Base-by-base conservation (phyloP, 2,113 vertebrate genomes). In the Parotia lawesii region DNA sequence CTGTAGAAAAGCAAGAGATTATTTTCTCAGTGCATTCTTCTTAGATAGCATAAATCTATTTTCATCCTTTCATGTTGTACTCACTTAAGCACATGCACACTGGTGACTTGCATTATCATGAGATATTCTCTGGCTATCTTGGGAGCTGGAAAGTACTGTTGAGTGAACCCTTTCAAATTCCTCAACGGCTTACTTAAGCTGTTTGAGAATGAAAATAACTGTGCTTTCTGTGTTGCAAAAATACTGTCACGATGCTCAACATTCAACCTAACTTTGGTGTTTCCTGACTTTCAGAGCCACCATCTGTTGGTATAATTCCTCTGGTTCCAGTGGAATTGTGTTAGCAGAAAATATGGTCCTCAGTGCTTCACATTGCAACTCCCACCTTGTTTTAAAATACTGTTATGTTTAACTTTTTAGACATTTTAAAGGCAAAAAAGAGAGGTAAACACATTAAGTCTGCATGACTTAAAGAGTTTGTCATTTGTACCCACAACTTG, bases 141-240 rank as follows among this genome's bases (percentile, higher is more conserved):
- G 72, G 51, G 67, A 95, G 84, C 74, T 90, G 71, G 78, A 71
- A 42, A 95, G 45, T 35, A 60, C 45, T 72, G 57, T 25, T 88
- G 31, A 28, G 35, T 45, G 53, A 94, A 73, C 42, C 38, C 24
- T 92, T 92, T 56, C 84, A 92, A 91, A 97, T 95, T 95, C 92
- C 84, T 96, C 29, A 64, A 47, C 27, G 85, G 65, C 80, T 91
- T 87, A 61, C 38, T 78, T 48, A 74, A 93, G 61, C 58, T 78
- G 42, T 64, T 79, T 66, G 57, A 88, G 42, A 89, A 85, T 78
- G 50, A 90, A 94, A 95, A 86, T 31, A 86, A 92, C 10, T 47
- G 14, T 93, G 48, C 38, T 82, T 94, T 94, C 42, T 71, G 16
- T 53, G 65, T 62, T 72, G 48, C 38, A 93, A 91, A 94, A 91